Conservation (phyloP, 64 coral and sea anemone genomes). For the Actinia equina region DNA sequence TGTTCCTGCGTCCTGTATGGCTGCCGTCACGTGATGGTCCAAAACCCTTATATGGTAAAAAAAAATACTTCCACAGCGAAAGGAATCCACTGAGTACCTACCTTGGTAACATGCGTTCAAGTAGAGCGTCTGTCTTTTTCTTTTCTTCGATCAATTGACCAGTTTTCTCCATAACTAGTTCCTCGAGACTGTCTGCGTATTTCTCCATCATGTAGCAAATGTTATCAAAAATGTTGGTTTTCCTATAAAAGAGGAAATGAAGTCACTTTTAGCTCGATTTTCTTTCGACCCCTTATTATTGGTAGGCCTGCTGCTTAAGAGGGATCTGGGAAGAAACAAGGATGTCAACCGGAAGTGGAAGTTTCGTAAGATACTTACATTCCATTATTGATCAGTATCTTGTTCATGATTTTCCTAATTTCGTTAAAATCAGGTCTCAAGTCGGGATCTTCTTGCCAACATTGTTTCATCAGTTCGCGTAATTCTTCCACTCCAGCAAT, state of each 20-base stretch:
- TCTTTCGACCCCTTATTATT: too few species aligned
- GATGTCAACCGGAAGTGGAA: too few species aligned
- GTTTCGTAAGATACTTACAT: slow-evolving; percentile 59
- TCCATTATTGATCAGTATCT: slow-evolving; percentile 81
- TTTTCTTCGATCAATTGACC: slow-evolving; percentile 91
- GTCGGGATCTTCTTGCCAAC: slow-evolving; percentile 83
- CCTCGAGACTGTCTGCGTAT: slow-evolving; percentile 91
- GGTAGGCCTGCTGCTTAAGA: too few species aligned
- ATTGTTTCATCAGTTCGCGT: slow-evolving; percentile 85
- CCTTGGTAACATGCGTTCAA: slow-evolving; percentile 91
- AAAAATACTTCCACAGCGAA: too few species aligned
- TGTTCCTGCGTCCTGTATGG: too few species aligned
- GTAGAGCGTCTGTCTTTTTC: slow-evolving; percentile 82
- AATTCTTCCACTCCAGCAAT: slow-evolving; percentile 83
- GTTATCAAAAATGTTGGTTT: slow-evolving; percentile 96
- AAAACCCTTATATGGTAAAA: too few species aligned
- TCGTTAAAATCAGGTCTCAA: slow-evolving; percentile 78
- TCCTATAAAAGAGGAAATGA: slow-evolving; percentile 27
- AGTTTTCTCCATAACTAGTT: slow-evolving; percentile 84
- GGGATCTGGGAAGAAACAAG: too few species aligned
- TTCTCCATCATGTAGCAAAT: slow-evolving; percentile 99
- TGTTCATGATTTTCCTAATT: slow-evolving; percentile 93
- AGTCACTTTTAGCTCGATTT: too few species aligned
- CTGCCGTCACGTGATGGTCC: too few species aligned
- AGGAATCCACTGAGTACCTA: not conserved